These are phyloP conservation scores for Ceratothoa steindachneri DNA, from an alignment of 2,888 invertebrate genomes.

Conservation along the genomic window DNA sequence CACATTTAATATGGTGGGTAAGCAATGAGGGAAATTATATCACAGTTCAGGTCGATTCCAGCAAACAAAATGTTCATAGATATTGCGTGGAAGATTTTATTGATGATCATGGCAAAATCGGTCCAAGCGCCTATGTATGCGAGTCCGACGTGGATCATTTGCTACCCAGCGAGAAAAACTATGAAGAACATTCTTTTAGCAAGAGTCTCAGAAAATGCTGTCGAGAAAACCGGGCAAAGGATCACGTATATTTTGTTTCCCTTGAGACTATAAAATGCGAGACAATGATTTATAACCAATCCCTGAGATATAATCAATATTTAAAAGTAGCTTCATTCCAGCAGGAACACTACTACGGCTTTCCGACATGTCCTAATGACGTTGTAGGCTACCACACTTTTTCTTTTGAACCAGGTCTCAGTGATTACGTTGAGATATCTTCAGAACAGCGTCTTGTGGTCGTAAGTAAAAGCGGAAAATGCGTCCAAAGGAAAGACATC, in stretches of 20 bases:
- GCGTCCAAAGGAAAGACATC: conserved; percentile 15
- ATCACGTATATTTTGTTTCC: background rate
- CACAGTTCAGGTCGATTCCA: background rate
- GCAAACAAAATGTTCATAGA: background rate
- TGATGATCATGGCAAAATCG: background rate
- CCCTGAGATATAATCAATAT: background rate
- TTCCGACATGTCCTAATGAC: background rate
- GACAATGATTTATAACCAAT: background rate
- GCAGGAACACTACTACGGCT: background rate
- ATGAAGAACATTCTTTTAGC: background rate
- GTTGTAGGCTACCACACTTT: background rate
- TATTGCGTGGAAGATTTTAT: background rate
- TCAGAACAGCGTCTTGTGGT: conserved; percentile 17
- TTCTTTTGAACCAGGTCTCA: background rate
- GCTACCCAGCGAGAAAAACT: background rate
- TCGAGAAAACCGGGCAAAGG: background rate
- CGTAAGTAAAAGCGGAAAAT: conserved; percentile 26
- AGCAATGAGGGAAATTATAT: conserved; percentile 3
- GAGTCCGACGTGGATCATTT: conserved; percentile 1
- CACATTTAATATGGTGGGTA: conserved; percentile 4
- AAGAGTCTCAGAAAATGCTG: background rate
- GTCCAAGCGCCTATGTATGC: background rate
- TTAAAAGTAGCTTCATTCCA: background rate
- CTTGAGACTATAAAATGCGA: background rate
- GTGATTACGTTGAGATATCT: background rate